phyloP scores from a whole-genome alignment of 2,888 invertebrate genomes.

The Trachelus iudaicus region DNA sequence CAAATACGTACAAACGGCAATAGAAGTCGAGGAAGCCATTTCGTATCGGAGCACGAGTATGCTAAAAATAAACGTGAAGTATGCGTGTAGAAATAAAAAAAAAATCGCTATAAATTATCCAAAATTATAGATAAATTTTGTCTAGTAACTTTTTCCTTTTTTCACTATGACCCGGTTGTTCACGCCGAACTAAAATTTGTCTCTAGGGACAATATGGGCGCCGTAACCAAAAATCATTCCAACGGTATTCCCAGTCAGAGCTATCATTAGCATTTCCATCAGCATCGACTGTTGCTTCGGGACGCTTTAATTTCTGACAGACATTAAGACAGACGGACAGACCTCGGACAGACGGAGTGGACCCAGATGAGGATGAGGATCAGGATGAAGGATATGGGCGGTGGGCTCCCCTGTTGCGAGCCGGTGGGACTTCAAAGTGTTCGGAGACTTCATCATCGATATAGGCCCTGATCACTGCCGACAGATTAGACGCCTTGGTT shows the following conservation, averaged over 20 bases:
- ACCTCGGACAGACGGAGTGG: constrained; percentile 49
- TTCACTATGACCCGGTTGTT: not conserved
- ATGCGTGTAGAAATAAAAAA: not conserved
- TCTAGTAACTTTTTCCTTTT: not conserved
- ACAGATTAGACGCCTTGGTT: constrained; percentile 61
- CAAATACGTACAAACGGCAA: not conserved
- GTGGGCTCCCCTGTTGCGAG: constrained; percentile 56
- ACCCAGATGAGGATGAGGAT: constrained; percentile 45
- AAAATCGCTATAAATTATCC: not conserved
- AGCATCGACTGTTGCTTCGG: constrained; percentile 12
- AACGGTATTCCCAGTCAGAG: not conserved
- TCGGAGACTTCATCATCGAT: constrained; percentile 64
- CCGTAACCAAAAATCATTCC: not conserved
- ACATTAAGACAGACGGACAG: constrained; percentile 53
- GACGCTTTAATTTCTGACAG: constrained; percentile 55
- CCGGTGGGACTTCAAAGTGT: constrained; percentile 61
- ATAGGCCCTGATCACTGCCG: constrained; percentile 62
- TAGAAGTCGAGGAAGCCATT: not conserved
- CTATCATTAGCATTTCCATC: constrained; percentile 22
- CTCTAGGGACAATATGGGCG: not conserved
- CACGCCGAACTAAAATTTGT: not conserved
- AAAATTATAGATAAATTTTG: too few species aligned
- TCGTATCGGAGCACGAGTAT: not conserved
- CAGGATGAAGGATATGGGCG: constrained; percentile 46
- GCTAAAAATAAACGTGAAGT: not conserved